phyloP scores from a whole-genome alignment of 2,113 vertebrate genomes.

The Semnornis frantzii region DNA sequence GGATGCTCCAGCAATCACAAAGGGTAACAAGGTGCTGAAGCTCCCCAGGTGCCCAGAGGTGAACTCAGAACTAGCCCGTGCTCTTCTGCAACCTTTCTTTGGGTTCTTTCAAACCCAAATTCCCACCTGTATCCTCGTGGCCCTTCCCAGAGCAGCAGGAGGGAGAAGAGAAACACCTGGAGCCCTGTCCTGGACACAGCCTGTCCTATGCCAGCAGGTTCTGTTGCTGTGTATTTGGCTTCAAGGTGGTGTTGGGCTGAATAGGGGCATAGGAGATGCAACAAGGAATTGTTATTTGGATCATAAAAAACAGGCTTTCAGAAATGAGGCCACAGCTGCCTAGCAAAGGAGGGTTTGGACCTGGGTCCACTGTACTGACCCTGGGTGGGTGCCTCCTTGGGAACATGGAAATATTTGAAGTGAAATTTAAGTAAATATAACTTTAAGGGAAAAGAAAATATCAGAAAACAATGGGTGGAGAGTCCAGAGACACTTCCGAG shows the following conservation, averaged over 20 bases:
- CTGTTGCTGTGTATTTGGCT: background rate
- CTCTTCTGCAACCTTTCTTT: background rate
- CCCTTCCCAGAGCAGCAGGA: background rate
- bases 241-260: background rate
- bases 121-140: background rate
- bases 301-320: background rate
- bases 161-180: background rate
- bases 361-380: background rate
- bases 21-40: slow-evolving; percentile 59
- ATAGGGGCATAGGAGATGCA: background rate
- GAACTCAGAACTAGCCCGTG: slow-evolving; percentile 1
- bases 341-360: background rate
- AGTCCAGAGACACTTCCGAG: background rate
- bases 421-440: background rate
- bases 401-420: background rate
- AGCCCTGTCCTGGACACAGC: fast-evolving
- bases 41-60: slow-evolving; percentile 74
- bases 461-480: background rate
- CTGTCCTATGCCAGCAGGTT: background rate
- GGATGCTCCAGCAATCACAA: background rate
- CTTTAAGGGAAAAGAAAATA: background rate
- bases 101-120: background rate
- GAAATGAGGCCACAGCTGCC: background rate
- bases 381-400: background rate
- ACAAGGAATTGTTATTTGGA: background rate